Percentiles rank a stretch among this genome's conserved stretches.
These are phyloP conservation scores for Nibea albiflora DNA, from an alignment of 2,113 vertebrate species.

Conservation along the genomic window DNA sequence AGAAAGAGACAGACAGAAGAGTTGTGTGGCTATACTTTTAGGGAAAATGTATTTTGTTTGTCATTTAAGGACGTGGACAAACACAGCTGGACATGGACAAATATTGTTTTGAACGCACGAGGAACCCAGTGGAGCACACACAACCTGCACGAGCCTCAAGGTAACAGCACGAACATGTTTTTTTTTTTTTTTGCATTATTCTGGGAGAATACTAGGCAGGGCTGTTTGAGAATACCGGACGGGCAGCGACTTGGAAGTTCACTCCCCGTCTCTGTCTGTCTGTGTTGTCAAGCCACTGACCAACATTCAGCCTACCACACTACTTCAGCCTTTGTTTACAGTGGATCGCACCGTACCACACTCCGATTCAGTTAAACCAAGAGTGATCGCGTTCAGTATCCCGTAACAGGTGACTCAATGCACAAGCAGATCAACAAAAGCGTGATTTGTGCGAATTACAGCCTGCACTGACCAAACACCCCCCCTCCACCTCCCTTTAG, in stretches of 20 bases:
- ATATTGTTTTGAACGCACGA: slow-evolving; percentile 28
- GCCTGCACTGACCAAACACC: slow-evolving; percentile 40
- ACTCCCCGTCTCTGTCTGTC: slow-evolving; percentile 43
- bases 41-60: slow-evolving; percentile 49
- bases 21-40: slow-evolving; percentile 61
- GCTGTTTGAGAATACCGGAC: slow-evolving; percentile 23
- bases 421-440: slow-evolving; percentile 56
- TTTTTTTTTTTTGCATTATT: slow-evolving; percentile 3
- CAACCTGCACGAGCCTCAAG: slow-evolving; percentile 41
- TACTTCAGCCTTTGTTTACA: slow-evolving; percentile 80
- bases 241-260: slow-evolving; percentile 57
- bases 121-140: slow-evolving; percentile 25
- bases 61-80: slow-evolving; percentile 37
- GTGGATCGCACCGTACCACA: slow-evolving; percentile 33
- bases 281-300: slow-evolving; percentile 66
- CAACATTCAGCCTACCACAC: slow-evolving; percentile 38
- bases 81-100: slow-evolving; percentile 32
- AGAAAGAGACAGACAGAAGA: slow-evolving; percentile 51
- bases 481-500: slow-evolving; percentile 25
- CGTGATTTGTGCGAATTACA: slow-evolving; percentile 35
- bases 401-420: slow-evolving; percentile 75
- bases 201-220: not conserved
- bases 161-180: slow-evolving; percentile 52
- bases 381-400: slow-evolving; percentile 25
- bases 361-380: slow-evolving; percentile 31